phyloP scores from a whole-genome alignment of 2,797 vertebrate species.

The Phylloscopus collybita region DNA sequence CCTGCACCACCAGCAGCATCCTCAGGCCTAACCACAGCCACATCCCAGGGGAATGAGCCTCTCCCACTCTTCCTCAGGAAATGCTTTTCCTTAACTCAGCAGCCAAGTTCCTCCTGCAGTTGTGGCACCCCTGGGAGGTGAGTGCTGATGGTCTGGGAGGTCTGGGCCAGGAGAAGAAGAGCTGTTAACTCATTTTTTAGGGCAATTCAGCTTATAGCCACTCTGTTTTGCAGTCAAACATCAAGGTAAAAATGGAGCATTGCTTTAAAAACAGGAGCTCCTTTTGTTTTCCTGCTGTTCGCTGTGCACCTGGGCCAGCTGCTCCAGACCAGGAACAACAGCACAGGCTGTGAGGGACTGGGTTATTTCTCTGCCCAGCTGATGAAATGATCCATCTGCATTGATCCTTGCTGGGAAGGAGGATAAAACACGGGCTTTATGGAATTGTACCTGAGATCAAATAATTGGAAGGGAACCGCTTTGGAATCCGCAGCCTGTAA shows the following conservation, averaged over 20 bases:
- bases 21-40: not conserved
- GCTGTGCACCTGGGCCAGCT: not conserved
- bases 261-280: not conserved
- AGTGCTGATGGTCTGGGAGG: not conserved
- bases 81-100: not conserved
- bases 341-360: not conserved
- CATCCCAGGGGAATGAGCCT: not conserved
- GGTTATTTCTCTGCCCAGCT: not conserved
- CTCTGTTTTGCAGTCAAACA: not conserved
- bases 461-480: not conserved
- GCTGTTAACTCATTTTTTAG: not conserved
- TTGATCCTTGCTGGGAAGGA: not conserved
- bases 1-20: not conserved
- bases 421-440: not conserved
- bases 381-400: not conserved
- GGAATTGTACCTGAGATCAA: not conserved
- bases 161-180: not conserved
- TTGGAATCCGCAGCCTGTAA: not conserved
- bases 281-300: not conserved
- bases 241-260: not conserved
- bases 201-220: not conserved
- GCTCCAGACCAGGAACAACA: not conserved
- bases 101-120: not conserved
- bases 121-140: not conserved
- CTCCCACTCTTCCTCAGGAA: not conserved